Evolutionary conservation across 2,888 invertebrate species (phyloP).

Genomic region (Ophraella communa): DNA sequence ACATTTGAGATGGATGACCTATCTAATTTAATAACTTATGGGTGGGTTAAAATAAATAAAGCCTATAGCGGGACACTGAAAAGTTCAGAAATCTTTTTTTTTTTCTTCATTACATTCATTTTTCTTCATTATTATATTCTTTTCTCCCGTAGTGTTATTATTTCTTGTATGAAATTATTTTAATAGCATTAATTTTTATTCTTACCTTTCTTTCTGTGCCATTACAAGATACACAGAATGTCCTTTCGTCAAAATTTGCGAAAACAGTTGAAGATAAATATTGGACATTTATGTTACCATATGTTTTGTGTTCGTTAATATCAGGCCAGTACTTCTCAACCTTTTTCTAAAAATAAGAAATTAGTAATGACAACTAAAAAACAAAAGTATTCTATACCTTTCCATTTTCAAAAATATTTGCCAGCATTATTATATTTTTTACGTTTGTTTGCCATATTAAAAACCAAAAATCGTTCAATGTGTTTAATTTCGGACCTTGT

Average conservation of each 20-base stretch:
- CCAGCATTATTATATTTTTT: constrained; percentile 61
- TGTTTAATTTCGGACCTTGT: constrained; percentile 54
- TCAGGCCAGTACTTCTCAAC: constrained; percentile 64
- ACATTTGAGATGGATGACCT: too few relatives aligned
- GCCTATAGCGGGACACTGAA: too few relatives aligned
- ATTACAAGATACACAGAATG: constrained; percentile 48
- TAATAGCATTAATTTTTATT: too few relatives aligned
- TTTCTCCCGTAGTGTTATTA: too few relatives aligned
- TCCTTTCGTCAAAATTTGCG: constrained; percentile 56
- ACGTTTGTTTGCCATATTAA: constrained; percentile 62
- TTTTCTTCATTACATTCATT: too few relatives aligned
- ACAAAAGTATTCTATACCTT: too few relatives aligned
- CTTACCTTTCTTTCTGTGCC: constrained; percentile 51
- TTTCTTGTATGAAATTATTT: too few relatives aligned
- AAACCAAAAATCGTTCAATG: constrained; percentile 56
- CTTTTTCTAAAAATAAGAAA: constrained; percentile 56
- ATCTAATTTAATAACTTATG: too few relatives aligned
- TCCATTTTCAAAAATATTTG: constrained; percentile 60
- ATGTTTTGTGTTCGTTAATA: constrained; percentile 54
- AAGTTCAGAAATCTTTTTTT: too few relatives aligned
- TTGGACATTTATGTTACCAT: constrained; percentile 53
- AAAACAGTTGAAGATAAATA: constrained; percentile 51
- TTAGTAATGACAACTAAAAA: too few relatives aligned
- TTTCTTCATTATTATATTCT: too few relatives aligned
- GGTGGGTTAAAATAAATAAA: too few relatives aligned